These are phyloP conservation scores for Lydus trimaculatus DNA, from an alignment of 2,888 invertebrate genomes.

Conservation along the genomic window DNA sequence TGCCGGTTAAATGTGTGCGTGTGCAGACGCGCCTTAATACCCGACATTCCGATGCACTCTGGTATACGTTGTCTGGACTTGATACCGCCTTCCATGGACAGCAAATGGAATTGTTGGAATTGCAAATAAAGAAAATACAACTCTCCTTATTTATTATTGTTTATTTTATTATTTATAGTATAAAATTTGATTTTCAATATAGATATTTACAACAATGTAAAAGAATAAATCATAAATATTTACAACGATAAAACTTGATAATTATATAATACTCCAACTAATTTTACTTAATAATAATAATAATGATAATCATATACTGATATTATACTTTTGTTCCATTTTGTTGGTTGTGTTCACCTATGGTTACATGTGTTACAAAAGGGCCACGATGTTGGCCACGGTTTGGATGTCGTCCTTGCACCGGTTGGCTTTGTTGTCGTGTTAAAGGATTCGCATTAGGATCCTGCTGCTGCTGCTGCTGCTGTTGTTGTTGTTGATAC, in stretches of 20 bases:
- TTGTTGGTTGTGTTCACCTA: constrained; percentile 62
- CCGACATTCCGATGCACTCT: too few species aligned
- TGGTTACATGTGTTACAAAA: constrained; percentile 70
- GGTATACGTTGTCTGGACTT: too few species aligned
- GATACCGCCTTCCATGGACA: too few species aligned
- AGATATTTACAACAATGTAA: constrained; percentile 10
- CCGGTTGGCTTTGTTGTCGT: constrained; percentile 43
- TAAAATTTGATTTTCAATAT: constrained; percentile 3
- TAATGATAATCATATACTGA: background rate
- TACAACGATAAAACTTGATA: background rate
- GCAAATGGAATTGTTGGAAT: too few species aligned
- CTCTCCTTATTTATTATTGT: too few species aligned
- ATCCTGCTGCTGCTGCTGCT: constrained; percentile 42
- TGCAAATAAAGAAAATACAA: too few species aligned
- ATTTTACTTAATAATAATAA: constrained; percentile 10
- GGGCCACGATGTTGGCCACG: constrained; percentile 61
- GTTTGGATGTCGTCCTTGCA: constrained; percentile 27
- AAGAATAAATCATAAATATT: constrained; percentile 3
- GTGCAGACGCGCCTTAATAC: too few species aligned
- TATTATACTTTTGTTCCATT: constrained; percentile 58
- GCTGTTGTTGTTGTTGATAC: constrained; percentile 8
- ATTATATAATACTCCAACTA: background rate
- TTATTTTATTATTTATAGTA: constrained; percentile 13
- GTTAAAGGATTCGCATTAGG: constrained; percentile 53
- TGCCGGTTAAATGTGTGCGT: too few species aligned